Evolutionary conservation across 2,113 vertebrate species (phyloP).

Genomic region (Myanophis thanlyinensis): DNA sequence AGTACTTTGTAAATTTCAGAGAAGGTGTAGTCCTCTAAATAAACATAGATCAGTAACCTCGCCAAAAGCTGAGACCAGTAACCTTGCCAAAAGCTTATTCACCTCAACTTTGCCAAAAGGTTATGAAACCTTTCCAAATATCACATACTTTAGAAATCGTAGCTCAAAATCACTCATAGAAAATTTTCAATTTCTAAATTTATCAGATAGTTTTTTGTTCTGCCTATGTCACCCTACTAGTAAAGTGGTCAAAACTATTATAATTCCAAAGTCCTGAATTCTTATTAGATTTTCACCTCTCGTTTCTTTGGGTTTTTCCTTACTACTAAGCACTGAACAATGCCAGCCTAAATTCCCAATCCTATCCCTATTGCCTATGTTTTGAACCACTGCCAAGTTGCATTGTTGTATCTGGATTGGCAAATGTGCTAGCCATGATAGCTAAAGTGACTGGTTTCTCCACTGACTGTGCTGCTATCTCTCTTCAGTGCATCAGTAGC

Average conservation of each 20-base stretch:
- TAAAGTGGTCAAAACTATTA: neutral
- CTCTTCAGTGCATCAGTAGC: neutral
- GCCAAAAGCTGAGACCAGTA: neutral
- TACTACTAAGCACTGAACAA: neutral
- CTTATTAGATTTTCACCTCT: neutral
- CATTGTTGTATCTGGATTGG: neutral
- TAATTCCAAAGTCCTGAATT: neutral
- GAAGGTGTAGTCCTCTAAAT: conserved; percentile 12
- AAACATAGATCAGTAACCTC: neutral
- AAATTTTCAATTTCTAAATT: neutral
- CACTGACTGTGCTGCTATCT: neutral
- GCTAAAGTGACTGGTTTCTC: neutral
- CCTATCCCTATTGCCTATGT: neutral
- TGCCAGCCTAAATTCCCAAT: neutral
- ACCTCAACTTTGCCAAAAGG: neutral
- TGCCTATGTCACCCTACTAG: neutral
- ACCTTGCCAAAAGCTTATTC: neutral
- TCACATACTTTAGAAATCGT: neutral
- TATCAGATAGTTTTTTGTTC: neutral
- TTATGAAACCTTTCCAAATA: neutral
- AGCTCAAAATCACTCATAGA: neutral
- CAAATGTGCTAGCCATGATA: neutral
- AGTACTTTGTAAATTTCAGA: neutral
- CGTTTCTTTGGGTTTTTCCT: neutral
- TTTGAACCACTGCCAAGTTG: neutral